A percentile compares a stretch with the other conserved stretches of the same genome.
Conservation (phyloP, 2,797 vertebrate genomes). For the Malacoctenus gilli region DNA sequence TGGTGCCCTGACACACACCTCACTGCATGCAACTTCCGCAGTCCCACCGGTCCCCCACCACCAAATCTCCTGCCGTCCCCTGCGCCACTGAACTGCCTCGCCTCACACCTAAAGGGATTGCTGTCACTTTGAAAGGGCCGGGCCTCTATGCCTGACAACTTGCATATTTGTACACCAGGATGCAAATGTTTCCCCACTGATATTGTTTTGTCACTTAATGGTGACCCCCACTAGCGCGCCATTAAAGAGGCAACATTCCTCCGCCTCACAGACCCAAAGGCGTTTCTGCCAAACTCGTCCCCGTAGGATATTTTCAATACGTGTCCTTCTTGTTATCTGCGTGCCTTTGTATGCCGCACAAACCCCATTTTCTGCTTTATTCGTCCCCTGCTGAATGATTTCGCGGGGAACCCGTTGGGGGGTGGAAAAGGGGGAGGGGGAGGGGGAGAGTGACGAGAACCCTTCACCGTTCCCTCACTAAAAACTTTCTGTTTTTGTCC, state of each 20-base stretch:
- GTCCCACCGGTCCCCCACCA: slow-evolving; percentile 62
- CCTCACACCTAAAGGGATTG: slow-evolving; percentile 80
- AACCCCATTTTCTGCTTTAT: slow-evolving; percentile 80
- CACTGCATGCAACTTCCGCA: slow-evolving; percentile 79
- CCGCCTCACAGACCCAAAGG: slow-evolving; percentile 58
- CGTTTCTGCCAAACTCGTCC: slow-evolving; percentile 66
- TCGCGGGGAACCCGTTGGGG: slow-evolving; percentile 56
- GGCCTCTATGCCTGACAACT: slow-evolving; percentile 82
- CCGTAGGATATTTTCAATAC: slow-evolving; percentile 73
- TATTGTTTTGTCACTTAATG: slow-evolving; percentile 79
- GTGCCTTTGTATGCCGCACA: slow-evolving; percentile 73
- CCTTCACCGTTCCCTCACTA: slow-evolving; percentile 43
- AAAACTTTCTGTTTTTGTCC: slow-evolving; percentile 66
- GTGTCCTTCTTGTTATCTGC: slow-evolving; percentile 76
- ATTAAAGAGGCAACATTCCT: slow-evolving; percentile 68
- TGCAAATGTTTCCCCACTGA: slow-evolving; percentile 79
- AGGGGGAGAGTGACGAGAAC: slow-evolving; percentile 55
- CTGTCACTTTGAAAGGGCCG: slow-evolving; percentile 79
- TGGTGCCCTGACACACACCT: slow-evolving; percentile 79
- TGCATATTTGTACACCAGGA: slow-evolving; percentile 74
- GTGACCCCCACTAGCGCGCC: slow-evolving; percentile 70
- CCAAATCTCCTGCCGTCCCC: slow-evolving; percentile 72
- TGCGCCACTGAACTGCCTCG: slow-evolving; percentile 74
- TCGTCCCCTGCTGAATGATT: slow-evolving; percentile 68
- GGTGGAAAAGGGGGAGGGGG: slow-evolving; percentile 27